These are phyloP conservation scores for Remorina albescens DNA, from an alignment of 2,797 vertebrate genomes.

Conservation along the genomic window DNA sequence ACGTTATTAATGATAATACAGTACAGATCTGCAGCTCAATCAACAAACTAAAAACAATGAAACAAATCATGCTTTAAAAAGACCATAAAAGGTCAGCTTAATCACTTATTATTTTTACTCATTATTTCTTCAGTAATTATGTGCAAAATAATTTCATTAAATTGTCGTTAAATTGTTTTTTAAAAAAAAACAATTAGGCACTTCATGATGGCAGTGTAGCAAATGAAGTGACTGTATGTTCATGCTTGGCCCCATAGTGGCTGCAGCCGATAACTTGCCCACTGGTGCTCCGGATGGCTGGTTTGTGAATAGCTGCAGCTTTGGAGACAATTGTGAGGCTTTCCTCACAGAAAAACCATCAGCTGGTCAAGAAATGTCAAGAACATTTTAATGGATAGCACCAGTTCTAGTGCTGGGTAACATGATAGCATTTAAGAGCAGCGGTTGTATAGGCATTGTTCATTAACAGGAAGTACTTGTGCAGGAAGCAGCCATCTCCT, in stretches of 20 bases:
- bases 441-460: slow-evolving; percentile 63
- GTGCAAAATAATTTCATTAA: too few species aligned
- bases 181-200: background rate
- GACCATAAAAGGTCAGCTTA: slow-evolving; percentile 5
- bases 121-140: background rate
- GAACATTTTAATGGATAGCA: slow-evolving; percentile 29
- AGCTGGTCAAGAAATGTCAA: slow-evolving; percentile 42
- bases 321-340: slow-evolving; percentile 13
- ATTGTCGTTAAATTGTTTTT: background rate
- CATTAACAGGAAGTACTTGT: slow-evolving; percentile 63
- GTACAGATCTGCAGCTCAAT: background rate
- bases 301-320: slow-evolving; percentile 3
- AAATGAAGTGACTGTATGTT: slow-evolving; percentile 14
- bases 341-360: slow-evolving; percentile 41
- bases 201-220: background rate
- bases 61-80: background rate
- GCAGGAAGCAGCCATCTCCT: slow-evolving; percentile 73
- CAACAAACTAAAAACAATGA: slow-evolving; percentile 5
- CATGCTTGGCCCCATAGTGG: background rate
- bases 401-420: slow-evolving; percentile 27
- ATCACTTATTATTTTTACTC: slow-evolving; percentile 1
- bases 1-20: background rate
- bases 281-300: slow-evolving; percentile 5
- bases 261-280: slow-evolving; percentile 15
- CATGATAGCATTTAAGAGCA: slow-evolving; percentile 29